phyloP scores from a whole-genome alignment of 2,797 vertebrate genomes.

The Psittacula derbiana region DNA sequence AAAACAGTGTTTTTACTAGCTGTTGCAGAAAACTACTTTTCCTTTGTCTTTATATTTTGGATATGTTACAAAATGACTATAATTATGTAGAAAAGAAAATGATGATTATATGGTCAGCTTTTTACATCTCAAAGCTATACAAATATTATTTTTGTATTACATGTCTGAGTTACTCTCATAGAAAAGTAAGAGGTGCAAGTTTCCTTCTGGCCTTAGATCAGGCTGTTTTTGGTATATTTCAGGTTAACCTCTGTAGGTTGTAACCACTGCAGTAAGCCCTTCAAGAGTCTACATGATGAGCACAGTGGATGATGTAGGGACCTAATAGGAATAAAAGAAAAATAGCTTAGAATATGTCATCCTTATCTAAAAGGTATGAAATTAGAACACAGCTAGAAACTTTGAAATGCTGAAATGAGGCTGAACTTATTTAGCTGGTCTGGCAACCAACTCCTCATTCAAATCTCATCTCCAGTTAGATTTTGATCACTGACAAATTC shows the following conservation, averaged over 20 bases:
- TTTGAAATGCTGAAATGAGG: not conserved
- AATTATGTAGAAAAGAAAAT: slow-evolving; percentile 65
- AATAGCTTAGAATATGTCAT: not conserved
- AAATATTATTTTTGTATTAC: not conserved
- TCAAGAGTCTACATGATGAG: not conserved
- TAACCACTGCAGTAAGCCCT: not conserved
- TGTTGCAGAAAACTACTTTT: slow-evolving; percentile 51
- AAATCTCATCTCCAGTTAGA: not conserved
- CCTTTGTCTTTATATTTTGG: slow-evolving; percentile 62
- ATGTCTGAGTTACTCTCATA: not conserved
- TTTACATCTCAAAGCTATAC: slow-evolving; percentile 35
- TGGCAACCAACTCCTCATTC: not conserved
- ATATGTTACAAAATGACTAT: slow-evolving; percentile 69
- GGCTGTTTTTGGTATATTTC: not conserved
- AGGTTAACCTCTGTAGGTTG: not conserved
- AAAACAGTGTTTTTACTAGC: slow-evolving; percentile 33
- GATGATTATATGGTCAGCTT: slow-evolving; percentile 53
- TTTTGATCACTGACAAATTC: not conserved
- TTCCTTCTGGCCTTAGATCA: not conserved
- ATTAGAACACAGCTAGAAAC: not conserved
- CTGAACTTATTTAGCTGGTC: not conserved
- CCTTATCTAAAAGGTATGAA: not conserved
- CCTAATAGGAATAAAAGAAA: not conserved
- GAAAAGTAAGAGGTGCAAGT: not conserved
- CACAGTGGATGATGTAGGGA: not conserved